Conservation (phyloP, 1,140 invertebrate species). For the Drosophila oshimai region DNA sequence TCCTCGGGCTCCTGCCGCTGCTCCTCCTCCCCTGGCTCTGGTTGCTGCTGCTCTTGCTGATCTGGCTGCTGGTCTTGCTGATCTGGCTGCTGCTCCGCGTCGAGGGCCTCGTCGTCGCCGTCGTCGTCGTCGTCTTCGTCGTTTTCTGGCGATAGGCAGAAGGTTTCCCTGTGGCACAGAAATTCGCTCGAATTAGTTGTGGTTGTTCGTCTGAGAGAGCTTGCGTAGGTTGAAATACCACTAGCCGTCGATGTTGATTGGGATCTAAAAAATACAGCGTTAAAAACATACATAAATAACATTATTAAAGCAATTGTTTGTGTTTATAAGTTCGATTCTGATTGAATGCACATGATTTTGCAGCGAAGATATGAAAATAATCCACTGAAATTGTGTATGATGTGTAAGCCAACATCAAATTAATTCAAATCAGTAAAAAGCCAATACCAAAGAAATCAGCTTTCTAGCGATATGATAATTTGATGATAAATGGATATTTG, state of each 20-base stretch:
- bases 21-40: background rate
- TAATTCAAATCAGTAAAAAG: background rate
- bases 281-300: background rate
- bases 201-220: constrained; percentile 78
- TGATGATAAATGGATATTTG: background rate
- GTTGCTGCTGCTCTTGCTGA: background rate
- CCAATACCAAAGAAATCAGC: background rate
- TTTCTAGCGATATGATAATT: background rate
- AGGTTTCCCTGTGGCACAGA: constrained; percentile 82
- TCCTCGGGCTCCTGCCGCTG: constrained; percentile 21
- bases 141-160: constrained; percentile 77
- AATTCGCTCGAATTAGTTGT: constrained; percentile 82
- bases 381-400: background rate
- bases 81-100: constrained; percentile 16
- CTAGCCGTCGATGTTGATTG: constrained; percentile 82
- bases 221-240: constrained; percentile 82
- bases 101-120: constrained; percentile 30
- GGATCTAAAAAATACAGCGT: constrained; percentile 56
- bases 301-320: background rate
- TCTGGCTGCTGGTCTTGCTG: constrained; percentile 4
- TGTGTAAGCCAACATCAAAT: background rate
- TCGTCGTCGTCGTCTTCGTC: constrained; percentile 57
- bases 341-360: background rate
- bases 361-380: background rate
- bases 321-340: background rate